Evolutionary conservation across 2,888 invertebrate genomes (phyloP).

Genomic region (Ditylenchus weischeri): DNA sequence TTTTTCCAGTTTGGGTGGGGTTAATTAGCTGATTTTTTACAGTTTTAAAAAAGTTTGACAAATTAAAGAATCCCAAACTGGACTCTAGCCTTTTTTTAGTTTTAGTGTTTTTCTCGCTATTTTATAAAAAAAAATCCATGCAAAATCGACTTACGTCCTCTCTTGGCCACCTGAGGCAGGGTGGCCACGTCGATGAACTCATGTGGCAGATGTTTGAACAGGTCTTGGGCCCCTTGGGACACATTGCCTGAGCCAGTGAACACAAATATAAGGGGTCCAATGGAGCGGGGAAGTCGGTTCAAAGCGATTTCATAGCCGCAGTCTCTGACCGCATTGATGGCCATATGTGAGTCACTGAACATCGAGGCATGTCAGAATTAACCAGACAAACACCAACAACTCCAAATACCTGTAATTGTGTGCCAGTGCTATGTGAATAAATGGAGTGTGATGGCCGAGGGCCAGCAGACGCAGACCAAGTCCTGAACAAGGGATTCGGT

Average conservation of each 20-base stretch:
- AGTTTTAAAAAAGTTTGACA: too few species aligned
- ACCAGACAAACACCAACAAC: too few species aligned
- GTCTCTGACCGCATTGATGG: constrained; percentile 90
- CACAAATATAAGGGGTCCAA: constrained; percentile 93
- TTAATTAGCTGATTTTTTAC: too few species aligned
- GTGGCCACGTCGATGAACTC: constrained; percentile 95
- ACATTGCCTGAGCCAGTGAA: constrained; percentile 98
- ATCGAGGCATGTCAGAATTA: too few species aligned
- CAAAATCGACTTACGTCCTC: constrained; percentile 75
- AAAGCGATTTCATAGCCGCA: constrained; percentile 87
- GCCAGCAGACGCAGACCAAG: constrained; percentile 87
- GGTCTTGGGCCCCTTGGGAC: constrained; percentile 71
- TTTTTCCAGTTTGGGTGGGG: too few species aligned
- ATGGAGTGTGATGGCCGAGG: constrained; percentile 96
- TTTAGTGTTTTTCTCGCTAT: too few species aligned
- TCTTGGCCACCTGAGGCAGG: constrained; percentile 88
- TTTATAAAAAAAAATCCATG: neutral
- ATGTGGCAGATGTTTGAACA: constrained; percentile 92
- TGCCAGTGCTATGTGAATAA: constrained; percentile 96
- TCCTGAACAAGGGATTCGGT: constrained; percentile 59
- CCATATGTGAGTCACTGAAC: constrained; percentile 86
- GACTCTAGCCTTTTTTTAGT: too few species aligned
- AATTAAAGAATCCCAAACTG: too few species aligned
- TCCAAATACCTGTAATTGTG: constrained; percentile 78
- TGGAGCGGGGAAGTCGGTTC: constrained; percentile 91